Evolutionary conservation across 2,113 vertebrate genomes (phyloP).

Genomic region (Solenodon paradoxus): DNA sequence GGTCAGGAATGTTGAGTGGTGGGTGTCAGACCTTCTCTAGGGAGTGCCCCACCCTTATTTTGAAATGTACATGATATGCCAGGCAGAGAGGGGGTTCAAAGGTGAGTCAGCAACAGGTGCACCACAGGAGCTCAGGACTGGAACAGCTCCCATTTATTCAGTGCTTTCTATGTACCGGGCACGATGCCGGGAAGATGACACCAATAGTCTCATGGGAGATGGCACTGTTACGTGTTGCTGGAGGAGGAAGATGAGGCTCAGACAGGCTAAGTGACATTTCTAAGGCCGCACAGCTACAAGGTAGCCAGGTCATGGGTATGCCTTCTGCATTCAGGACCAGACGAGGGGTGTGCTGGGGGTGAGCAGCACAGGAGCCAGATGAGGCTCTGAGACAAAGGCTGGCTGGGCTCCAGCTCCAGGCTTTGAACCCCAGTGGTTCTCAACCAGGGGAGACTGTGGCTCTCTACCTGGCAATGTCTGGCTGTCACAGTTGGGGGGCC

Average conservation of each 20-base stretch:
- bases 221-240: no score
- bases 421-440: neutral
- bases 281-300: neutral
- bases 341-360: no score
- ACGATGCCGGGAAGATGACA: neutral
- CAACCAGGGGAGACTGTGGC: neutral
- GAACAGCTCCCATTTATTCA: neutral
- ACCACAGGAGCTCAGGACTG: neutral
- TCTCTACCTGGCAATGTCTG: neutral
- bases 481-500: neutral
- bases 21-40: neutral
- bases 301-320: neutral
- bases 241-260: neutral
- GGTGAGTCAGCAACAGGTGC: neutral
- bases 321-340: neutral
- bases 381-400: no score
- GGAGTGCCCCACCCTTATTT: neutral
- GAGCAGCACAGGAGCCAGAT: no score
- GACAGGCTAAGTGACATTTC: neutral
- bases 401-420: neutral
- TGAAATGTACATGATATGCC: neutral
- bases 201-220: neutral
- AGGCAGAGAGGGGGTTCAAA: neutral
- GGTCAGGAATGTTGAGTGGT: neutral
- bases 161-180: neutral